These are phyloP conservation scores for Varanus komodoensis DNA, from an alignment of 2,113 vertebrate species.

Conservation along the genomic window DNA sequence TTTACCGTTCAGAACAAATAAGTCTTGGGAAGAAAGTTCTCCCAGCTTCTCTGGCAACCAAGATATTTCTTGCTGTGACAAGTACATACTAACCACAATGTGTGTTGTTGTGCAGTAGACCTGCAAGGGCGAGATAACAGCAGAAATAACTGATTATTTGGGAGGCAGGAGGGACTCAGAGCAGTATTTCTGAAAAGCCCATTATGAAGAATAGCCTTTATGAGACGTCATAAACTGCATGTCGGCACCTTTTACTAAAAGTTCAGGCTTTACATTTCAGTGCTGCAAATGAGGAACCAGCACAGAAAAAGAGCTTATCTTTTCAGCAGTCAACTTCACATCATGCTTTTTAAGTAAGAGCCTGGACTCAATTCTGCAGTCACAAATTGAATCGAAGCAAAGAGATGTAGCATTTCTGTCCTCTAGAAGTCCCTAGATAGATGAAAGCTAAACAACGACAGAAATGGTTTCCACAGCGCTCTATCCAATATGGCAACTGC, in stretches of 20 bases:
- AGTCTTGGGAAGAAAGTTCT: neutral
- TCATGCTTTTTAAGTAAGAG: constrained; percentile 39
- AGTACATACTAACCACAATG: neutral
- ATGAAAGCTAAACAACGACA: neutral
- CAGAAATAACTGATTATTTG: constrained; percentile 35
- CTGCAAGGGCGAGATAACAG: constrained; percentile 41
- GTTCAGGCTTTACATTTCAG: constrained; percentile 52
- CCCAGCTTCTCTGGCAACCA: constrained; percentile 5
- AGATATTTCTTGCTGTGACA: constrained; percentile 8
- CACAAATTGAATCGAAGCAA: constrained; percentile 49
- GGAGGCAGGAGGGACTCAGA: constrained; percentile 17
- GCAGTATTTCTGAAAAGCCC: constrained; percentile 46
- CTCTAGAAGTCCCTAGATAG: constrained; percentile 19
- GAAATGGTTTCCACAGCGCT: constrained; percentile 44
- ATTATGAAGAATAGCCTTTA: constrained; percentile 58
- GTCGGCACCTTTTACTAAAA: constrained; percentile 43
- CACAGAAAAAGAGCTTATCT: constrained; percentile 50
- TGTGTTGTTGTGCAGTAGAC: constrained; percentile 8
- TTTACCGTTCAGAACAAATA: neutral
- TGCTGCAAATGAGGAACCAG: constrained; percentile 35
- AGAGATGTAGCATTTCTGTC: constrained; percentile 38
- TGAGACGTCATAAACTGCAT: constrained; percentile 34
- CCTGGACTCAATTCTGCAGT: constrained; percentile 34
- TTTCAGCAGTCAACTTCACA: constrained; percentile 31
- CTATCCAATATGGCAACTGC: neutral